These are phyloP conservation scores for Triplophysa yarkandensis DNA, from an alignment of 2,797 vertebrate genomes.

Conservation along the genomic window DNA sequence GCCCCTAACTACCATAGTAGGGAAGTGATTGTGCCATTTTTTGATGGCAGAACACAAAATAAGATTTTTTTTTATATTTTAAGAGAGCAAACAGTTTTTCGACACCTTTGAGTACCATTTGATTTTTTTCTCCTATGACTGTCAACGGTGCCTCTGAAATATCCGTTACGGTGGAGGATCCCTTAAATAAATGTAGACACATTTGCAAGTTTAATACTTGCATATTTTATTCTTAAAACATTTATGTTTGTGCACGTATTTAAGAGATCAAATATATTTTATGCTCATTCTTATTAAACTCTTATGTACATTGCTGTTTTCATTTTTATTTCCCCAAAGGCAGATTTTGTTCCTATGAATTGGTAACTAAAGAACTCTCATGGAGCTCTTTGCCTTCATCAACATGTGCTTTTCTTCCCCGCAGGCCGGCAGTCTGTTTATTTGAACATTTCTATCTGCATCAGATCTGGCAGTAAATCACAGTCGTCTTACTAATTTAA, in stretches of 20 bases:
- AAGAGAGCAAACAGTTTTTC: no score
- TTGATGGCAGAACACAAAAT: no score
- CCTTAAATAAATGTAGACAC: neutral
- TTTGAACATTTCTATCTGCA: conserved; percentile 5
- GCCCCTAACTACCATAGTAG: no score
- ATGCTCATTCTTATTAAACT: neutral
- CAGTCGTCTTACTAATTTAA: neutral
- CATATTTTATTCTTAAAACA: no score
- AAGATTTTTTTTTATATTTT: no score
- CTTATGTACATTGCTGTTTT: neutral
- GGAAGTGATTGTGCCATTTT: no score
- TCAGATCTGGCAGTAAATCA: conserved; percentile 10
- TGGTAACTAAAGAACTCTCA: neutral
- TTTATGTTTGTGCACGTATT: no score
- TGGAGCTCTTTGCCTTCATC: conserved; percentile 1
- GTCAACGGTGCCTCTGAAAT: no score
- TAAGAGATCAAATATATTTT: no score
- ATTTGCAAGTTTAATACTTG: neutral
- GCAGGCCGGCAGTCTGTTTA: conserved; percentile 20
- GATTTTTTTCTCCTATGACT: no score
- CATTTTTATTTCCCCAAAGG: neutral
- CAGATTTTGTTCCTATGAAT: neutral
- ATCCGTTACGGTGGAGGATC: no score
- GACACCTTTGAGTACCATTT: no score
- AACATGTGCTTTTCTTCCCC: neutral